Percentiles rank a stretch among this genome's conserved stretches.
These are phyloP conservation scores for Pseudomyrmex gracilis DNA, from an alignment of 1,140 invertebrate genomes.

Conservation along the genomic window DNA sequence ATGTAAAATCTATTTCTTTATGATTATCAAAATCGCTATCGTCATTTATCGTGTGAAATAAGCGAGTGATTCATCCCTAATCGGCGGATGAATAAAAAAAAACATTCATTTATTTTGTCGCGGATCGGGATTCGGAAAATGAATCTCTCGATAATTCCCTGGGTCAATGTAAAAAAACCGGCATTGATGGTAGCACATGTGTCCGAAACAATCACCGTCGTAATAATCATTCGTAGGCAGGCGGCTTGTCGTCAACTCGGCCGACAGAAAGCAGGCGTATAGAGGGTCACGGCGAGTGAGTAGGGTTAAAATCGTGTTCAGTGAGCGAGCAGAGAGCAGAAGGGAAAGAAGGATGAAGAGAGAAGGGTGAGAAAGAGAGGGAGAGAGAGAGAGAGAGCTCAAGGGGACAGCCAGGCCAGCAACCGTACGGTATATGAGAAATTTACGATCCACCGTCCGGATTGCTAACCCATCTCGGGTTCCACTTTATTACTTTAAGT, in stretches of 20 bases:
- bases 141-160: background rate
- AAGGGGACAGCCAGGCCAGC: slow-evolving; percentile 20
- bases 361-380: background rate
- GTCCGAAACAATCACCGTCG: slow-evolving; percentile 52
- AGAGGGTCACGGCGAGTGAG: slow-evolving; percentile 76
- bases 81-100: background rate
- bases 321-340: slow-evolving; percentile 17
- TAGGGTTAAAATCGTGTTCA: slow-evolving; percentile 68
- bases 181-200: slow-evolving; percentile 25
- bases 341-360: background rate
- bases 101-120: background rate
- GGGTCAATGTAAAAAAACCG: background rate
- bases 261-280: slow-evolving; percentile 73
- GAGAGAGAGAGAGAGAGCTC: slow-evolving; percentile 17
- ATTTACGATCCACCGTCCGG: slow-evolving; percentile 75
- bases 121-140: background rate
- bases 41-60: background rate
- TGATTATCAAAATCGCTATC: background rate
- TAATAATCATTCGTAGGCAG: slow-evolving; percentile 72
- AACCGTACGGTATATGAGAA: slow-evolving; percentile 66
- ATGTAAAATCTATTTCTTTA: background rate
- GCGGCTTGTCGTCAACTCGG: slow-evolving; percentile 71
- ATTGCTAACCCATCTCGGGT: slow-evolving; percentile 75
- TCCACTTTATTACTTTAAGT: slow-evolving; percentile 78
- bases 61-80: background rate